Conservation (phyloP, 1,140 invertebrate genomes). For the silkworm (Bombyx mori) region ASM3026992v2 NC_085111.1:7673501-7674000, state of each 20-base stretch:
- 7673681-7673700: conserved; percentile 41
- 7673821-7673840: conserved; percentile 56
- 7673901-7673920: conserved; percentile 34
- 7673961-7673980: conserved; percentile 66
- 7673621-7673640: conserved; percentile 57
- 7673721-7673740: conserved; percentile 67
- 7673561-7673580: conserved; percentile 32
- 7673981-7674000: conserved; percentile 69
- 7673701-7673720: conserved; percentile 68
- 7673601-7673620: conserved; percentile 52
- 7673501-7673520: conserved; percentile 38
- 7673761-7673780: conserved; percentile 56
- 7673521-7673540: conserved; percentile 23
- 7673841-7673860: conserved; percentile 62
- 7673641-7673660: conserved; percentile 50
- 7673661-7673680: conserved; percentile 42
- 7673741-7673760: conserved; percentile 72
- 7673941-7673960: conserved; percentile 70
- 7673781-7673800: conserved; percentile 55
- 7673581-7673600: conserved; percentile 49
- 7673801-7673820: conserved; percentile 62
- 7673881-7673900: conserved; percentile 47
- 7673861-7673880: conserved; percentile 69
- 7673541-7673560: conserved; percentile 43
- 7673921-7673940: conserved; percentile 67